Conservation (phyloP, 2,888 invertebrate species). For the Drosophila neutralis region DNA sequence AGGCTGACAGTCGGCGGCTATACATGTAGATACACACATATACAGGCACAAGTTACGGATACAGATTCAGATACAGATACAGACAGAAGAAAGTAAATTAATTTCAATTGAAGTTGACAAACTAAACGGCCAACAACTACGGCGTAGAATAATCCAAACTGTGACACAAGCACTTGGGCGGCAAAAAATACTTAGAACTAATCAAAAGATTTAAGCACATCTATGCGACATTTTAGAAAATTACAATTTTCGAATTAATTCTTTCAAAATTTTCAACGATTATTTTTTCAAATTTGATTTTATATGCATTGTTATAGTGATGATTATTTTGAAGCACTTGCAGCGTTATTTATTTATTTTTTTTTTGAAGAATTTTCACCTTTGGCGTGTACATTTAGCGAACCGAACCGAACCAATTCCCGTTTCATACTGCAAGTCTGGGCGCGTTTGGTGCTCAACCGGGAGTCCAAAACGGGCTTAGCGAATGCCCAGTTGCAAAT, state of each 20-base stretch:
- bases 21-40: slow-evolving; percentile 36
- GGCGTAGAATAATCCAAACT: slow-evolving; percentile 74
- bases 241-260: not conserved
- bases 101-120: slow-evolving; percentile 80
- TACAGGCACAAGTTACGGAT: slow-evolving; percentile 22
- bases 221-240: not conserved
- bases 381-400: slow-evolving; percentile 63
- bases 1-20: slow-evolving; percentile 74
- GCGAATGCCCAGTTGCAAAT: slow-evolving; percentile 65
- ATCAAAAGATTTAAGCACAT: slow-evolving; percentile 36
- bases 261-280: not conserved
- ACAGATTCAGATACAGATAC: slow-evolving; percentile 27
- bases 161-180: slow-evolving; percentile 57
- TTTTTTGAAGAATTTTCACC: slow-evolving; percentile 40
- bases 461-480: slow-evolving; percentile 69
- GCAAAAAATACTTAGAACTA: slow-evolving; percentile 40
- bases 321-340: not conserved
- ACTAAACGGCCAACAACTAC: slow-evolving; percentile 72
- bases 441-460: slow-evolving; percentile 57
- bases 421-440: slow-evolving; percentile 78
- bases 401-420: slow-evolving; percentile 79
- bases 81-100: slow-evolving; percentile 78
- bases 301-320: not conserved
- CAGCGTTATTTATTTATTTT: not conserved
- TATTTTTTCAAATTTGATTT: not conserved